These are phyloP conservation scores for Nesoenas mayeri DNA, from an alignment of 2,113 vertebrate genomes.

Conservation along the genomic window DNA sequence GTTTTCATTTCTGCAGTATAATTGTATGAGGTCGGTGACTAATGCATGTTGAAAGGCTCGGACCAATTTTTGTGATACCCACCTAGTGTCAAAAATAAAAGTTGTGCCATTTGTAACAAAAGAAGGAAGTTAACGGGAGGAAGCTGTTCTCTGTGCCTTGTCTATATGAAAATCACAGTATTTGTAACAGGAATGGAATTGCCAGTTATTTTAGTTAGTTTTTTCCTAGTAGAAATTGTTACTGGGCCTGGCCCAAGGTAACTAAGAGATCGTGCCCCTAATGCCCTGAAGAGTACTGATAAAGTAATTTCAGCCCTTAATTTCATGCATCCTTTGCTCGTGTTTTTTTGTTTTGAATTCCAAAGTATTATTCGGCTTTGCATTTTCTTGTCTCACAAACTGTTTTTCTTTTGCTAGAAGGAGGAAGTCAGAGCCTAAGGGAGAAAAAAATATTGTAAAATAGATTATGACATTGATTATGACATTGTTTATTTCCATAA, in stretches of 20 bases:
- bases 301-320: neutral
- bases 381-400: neutral
- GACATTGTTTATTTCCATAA: neutral
- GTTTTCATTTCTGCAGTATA: neutral
- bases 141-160: neutral
- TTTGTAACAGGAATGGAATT: neutral
- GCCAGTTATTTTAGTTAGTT: neutral
- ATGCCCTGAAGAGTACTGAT: neutral
- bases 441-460: neutral
- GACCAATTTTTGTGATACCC: neutral
- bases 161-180: neutral
- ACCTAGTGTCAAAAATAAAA: neutral
- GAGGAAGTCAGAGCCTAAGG: neutral
- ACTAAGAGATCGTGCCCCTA: neutral
- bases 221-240: neutral
- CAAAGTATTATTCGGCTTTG: neutral
- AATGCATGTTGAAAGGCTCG: neutral
- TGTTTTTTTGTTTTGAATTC: neutral
- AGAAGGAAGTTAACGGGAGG: conserved; percentile 32
- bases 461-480: neutral
- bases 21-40: neutral
- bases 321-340: neutral
- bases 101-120: conserved; percentile 33
- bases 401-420: neutral
- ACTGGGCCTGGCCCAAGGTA: neutral